Evolutionary conservation across 2,888 invertebrate species (phyloP), one percentile per base, ranked within the genome.

Genomic region (Amitus sp.): DNA sequence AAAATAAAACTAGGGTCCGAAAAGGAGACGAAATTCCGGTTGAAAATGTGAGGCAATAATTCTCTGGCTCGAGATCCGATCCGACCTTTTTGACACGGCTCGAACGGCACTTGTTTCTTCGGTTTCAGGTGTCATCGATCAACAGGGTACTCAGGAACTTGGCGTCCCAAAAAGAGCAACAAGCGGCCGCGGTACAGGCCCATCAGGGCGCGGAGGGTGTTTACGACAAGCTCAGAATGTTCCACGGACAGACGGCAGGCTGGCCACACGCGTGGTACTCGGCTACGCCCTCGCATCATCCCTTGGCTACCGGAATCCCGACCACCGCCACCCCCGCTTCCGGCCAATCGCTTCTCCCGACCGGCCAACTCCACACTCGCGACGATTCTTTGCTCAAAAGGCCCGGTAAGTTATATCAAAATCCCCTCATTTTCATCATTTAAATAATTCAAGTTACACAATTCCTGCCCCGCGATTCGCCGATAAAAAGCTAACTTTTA

Each of bases 61-160:
- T n/a, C n/a, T n/a, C n/a, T n/a, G n/a, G n/a, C n/a, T n/a, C n/a
- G n/a, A n/a, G n/a, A n/a, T n/a, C n/a, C n/a, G n/a, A 45, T 45
- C 46, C 39, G 28, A 9, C 28, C 39, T 37, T 18, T 43, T 46
- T 39, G 30, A 19, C 9, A 51, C 51, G 51, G 54, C 39, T 52
- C 37, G 27, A 43, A 39, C 50, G 48, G 39, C 34, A 51, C 40
- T 49, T 63, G 50, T 56, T 62, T 66, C 17, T 62, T 61, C 78
- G 68, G 59, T 83, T 85, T 28, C 87, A 97, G 96, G 96, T 97
- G 69, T 97, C 97, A 65, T 97, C 96, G 77, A 98, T 98, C 84
- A 98, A 98, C 87, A 91, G 98, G 73, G 98, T 98, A 62, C 87
- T 98, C 58, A 87, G 98, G 66, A 98, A 98, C 85, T 87, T 98